These are phyloP conservation scores for Telenomus remus DNA, from an alignment of 1,140 invertebrate genomes.

Conservation along the genomic window DNA sequence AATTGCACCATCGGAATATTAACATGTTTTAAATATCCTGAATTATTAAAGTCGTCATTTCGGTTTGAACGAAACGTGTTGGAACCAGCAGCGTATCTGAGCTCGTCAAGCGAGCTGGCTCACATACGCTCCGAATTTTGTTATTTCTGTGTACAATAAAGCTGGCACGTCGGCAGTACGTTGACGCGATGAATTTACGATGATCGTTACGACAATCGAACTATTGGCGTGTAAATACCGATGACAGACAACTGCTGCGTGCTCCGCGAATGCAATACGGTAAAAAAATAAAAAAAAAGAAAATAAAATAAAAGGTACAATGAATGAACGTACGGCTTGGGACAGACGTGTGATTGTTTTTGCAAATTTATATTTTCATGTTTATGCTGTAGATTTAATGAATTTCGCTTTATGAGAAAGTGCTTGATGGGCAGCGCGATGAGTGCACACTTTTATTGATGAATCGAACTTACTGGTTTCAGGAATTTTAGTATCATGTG, in stretches of 20 bases:
- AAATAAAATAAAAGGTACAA: slow-evolving; percentile 45
- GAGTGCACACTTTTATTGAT: slow-evolving; percentile 7
- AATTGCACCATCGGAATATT: slow-evolving; percentile 12
- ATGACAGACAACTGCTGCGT: slow-evolving; percentile 52
- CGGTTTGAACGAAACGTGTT: slow-evolving; percentile 30
- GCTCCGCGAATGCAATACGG: slow-evolving; percentile 1
- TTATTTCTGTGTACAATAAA: slow-evolving; percentile 51
- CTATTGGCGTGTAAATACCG: slow-evolving; percentile 55
- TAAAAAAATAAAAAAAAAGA: slow-evolving; percentile 50
- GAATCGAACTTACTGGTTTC: slow-evolving; percentile 74
- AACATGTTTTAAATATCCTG: slow-evolving; percentile 24
- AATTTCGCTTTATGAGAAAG: too few relatives aligned
- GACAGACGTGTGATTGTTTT: slow-evolving; percentile 15
- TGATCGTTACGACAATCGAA: slow-evolving; percentile 57
- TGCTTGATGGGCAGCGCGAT: too few relatives aligned
- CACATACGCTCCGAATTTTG: slow-evolving; percentile 42
- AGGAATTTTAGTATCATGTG: slow-evolving; percentile 75
- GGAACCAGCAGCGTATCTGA: slow-evolving; percentile 28
- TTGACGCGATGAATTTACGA: slow-evolving; percentile 58
- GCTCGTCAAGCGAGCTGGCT: slow-evolving; percentile 29
- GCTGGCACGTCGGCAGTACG: slow-evolving; percentile 43
- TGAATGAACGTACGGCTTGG: slow-evolving; percentile 4
- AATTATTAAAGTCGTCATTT: slow-evolving; percentile 40
- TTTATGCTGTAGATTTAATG: too few relatives aligned
- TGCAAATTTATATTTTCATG: slow-evolving; percentile 13